Evolutionary conservation across 2,888 invertebrate species (phyloP).

Genomic region (Orthosia gracilis): DNA sequence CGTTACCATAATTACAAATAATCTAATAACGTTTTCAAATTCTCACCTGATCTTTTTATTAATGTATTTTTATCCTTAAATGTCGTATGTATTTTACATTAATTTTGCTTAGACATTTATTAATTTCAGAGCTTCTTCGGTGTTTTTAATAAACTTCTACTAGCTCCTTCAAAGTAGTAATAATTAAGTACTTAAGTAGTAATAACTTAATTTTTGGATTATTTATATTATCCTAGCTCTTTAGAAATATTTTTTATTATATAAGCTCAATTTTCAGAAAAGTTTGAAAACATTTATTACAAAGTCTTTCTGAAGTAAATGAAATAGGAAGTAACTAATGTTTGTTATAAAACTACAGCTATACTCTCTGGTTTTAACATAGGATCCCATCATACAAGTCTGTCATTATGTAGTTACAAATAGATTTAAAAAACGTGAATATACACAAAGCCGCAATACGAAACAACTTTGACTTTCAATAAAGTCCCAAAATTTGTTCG

Average conservation of each 20-base stretch:
- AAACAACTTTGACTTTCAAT: background rate
- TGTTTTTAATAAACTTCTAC: background rate
- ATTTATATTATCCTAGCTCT: background rate
- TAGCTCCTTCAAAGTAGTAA: background rate
- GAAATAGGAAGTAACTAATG: background rate
- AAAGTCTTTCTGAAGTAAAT: background rate
- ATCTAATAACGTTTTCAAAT: background rate
- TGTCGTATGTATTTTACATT: background rate
- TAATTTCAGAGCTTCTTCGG: background rate
- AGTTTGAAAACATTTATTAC: background rate
- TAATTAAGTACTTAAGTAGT: background rate
- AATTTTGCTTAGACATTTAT: constrained; percentile 15
- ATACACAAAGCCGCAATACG: background rate
- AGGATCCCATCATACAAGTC: background rate
- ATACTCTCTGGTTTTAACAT: no score
- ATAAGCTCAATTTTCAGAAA: background rate
- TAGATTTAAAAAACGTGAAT: background rate
- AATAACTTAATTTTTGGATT: background rate
- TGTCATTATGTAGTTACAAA: background rate
- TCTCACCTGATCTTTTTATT: background rate
- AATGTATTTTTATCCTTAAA: background rate
- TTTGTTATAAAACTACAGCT: no score
- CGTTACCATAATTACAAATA: no score
- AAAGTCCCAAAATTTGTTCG: constrained; percentile 5
- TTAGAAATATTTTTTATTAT: background rate